Evolutionary conservation across 1,140 invertebrate species (phyloP), one percentile per base, ranked within the genome.

Genomic region (Drepana arcuata): DNA sequence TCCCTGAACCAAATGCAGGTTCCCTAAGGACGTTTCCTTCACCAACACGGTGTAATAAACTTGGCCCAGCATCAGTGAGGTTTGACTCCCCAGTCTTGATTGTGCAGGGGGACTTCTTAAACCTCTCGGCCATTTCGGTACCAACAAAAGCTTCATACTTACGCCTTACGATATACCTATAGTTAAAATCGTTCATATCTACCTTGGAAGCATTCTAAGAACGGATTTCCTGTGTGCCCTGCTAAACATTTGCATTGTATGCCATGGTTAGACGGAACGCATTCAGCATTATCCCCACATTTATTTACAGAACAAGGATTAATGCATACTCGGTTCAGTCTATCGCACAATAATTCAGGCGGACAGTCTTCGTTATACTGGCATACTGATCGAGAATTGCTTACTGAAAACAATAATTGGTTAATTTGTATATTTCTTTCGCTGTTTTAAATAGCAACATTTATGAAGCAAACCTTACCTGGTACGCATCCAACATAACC

Each of bases 351-450:
- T 50, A 93, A 88, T 44, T 92, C 86, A 1, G 91, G 90, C 38
- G 93, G 92, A 74, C 94, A 95, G 57, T 95, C 93, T 84, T 94
- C 93, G 51, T 95, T 95, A 66, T 94, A 94, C 63, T 95, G 92
- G 59, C 95, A 96, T 21, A 94, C 86, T 41, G 91, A 88, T 56
- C 87, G 84, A 38, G 86, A 82, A 57, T 87, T 84, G 49, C 85
- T 79, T 29, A 90, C 90, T 92, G 77, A 56, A 82, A 82, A 32
- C 45, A 21, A 21, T 5, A 21, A 21, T 9, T 5, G 9, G 4
- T 21, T 21, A 21, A 9, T 21, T 5, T 21, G n/a, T 21, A 21
- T 21, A 5, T 21, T 21, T 9, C 18, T 21, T 21, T 4, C 18
- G 4, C 9, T 21, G 18, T 21, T 21, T 21, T 5, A 4, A 21